Conservation (phyloP, 2,113 vertebrate species). For the Cercocebus atys region DNA sequence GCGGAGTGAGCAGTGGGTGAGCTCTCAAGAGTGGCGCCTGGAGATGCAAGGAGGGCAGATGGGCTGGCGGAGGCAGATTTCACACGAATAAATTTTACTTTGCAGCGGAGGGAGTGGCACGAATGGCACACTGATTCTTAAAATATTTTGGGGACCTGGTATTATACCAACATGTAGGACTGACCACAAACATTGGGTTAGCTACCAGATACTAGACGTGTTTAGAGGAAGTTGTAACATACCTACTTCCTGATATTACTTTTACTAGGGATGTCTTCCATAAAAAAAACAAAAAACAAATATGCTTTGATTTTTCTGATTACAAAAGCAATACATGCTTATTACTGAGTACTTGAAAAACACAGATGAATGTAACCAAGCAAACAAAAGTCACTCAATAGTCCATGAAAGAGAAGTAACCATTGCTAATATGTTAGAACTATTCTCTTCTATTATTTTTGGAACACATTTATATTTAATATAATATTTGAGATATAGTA, state of each 20-base stretch:
- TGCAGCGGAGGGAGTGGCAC: not conserved
- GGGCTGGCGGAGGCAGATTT: rapidly evolving
- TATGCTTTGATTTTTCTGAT: not conserved
- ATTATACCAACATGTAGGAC: not conserved
- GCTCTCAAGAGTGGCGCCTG: not conserved
- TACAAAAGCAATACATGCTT: not conserved
- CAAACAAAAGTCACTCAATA: not conserved
- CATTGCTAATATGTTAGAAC: not conserved
- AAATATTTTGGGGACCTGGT: not conserved
- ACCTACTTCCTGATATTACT: not conserved
- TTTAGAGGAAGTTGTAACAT: not conserved
- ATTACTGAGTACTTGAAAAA: not conserved
- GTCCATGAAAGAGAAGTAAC: not conserved
- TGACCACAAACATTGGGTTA: not conserved
- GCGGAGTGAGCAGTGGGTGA: not conserved
- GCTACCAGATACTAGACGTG: not conserved
- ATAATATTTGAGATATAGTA: not conserved
- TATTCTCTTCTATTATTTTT: not conserved
- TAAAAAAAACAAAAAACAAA: not conserved
- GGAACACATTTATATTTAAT: not conserved
- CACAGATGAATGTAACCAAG: not conserved
- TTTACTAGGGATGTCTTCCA: not conserved
- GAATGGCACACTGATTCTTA: not conserved
- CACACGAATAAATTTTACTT: not conserved
- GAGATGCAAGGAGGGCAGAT: not conserved